Evolutionary conservation across 2,113 vertebrate species (phyloP), one percentile per base, ranked within the genome.

Genomic region (Sylvilagus bachmani): DNA sequence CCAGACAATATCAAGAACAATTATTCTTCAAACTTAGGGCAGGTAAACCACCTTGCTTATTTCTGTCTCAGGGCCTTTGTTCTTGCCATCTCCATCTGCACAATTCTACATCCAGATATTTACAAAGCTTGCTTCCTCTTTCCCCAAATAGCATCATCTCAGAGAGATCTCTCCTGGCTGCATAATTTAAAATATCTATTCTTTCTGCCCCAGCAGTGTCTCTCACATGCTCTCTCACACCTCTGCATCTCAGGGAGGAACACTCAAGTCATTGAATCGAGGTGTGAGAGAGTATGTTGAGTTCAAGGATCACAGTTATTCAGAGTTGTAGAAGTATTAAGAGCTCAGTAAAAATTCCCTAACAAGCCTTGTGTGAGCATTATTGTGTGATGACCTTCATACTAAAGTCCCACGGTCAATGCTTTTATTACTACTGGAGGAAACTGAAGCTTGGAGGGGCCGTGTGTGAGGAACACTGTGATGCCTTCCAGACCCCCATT

Each of bases 1-100:
- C 7, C 19, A 86, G 66, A 82, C 92, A 67, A 55, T 49, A 71
- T 69, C 17, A 27, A 64, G 21, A 71, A 69, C 21, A n/a, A 58
- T 17, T 89, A 13, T 38, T 82, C 91, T 83, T 84, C 38, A 80
- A 69, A 24, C 53, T 17, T 19, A 2, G 4, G 14, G 27, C 8
- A 93, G 85, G 22, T 81, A 75, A 78, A 93, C n/a, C 92, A 13
- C 24, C 55, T 71, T 92, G 17, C 22, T 81, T 89, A 4, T 79
- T 87, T 85, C 58, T 81, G 71, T 21, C 80, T 73, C 83, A 21
- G 36, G 53, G 25, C 53, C 66, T 97, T 95, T 90, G 66, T 19
- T 51, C 75, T n/a, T 58, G 55, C 55, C 19, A 19, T 16, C 4
- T 33, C 10, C 25, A 33, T n/a, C 17, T 44, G 7, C 62, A 44